A percentile compares a stretch with the other conserved stretches of the same genome.
Evolutionary conservation across 2,888 invertebrate genomes (phyloP).

Genomic region (Watsonalla binaria): DNA sequence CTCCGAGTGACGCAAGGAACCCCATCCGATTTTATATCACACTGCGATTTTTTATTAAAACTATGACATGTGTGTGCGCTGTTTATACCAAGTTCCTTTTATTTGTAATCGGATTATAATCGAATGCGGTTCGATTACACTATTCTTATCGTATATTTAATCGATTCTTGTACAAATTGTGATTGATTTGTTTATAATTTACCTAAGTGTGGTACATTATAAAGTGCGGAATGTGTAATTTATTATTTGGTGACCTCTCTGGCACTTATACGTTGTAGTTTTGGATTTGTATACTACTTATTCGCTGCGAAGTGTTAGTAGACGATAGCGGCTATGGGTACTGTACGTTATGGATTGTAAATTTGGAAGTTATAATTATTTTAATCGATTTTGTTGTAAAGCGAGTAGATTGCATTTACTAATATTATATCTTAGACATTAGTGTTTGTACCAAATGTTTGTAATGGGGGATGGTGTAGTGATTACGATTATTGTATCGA

Average conservation of each 20-base stretch:
- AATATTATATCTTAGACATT: conserved; percentile 71
- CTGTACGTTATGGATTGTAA: conserved; percentile 64
- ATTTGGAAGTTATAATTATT: conserved; percentile 49
- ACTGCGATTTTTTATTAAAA: conserved; percentile 68
- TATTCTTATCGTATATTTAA: conserved; percentile 10
- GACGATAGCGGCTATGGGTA: conserved; percentile 22
- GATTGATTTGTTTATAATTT: conserved; percentile 18
- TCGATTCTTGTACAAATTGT: conserved; percentile 33
- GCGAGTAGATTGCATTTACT: conserved; percentile 76
- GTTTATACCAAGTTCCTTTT: conserved; percentile 28
- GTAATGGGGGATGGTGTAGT: conserved; percentile 45
- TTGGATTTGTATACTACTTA: not conserved
- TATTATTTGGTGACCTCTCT: conserved; percentile 20
- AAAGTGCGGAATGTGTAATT: conserved; percentile 22
- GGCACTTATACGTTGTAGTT: not conserved
- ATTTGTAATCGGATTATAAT: conserved; percentile 11
- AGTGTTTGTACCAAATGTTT: conserved; percentile 73
- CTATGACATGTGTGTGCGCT: conserved; percentile 60
- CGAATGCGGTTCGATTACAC: conserved; percentile 19
- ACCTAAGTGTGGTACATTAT: not conserved
- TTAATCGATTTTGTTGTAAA: conserved; percentile 40
- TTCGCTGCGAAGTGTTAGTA: conserved; percentile 15
- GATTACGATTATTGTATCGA: conserved; percentile 11
- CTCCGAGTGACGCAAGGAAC: conserved; percentile 36
- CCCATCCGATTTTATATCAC: conserved; percentile 41